Evolutionary conservation across 2,888 invertebrate species (phyloP), one percentile per base, ranked within the genome.

Genomic region (Agriopis aurantiaria): DNA sequence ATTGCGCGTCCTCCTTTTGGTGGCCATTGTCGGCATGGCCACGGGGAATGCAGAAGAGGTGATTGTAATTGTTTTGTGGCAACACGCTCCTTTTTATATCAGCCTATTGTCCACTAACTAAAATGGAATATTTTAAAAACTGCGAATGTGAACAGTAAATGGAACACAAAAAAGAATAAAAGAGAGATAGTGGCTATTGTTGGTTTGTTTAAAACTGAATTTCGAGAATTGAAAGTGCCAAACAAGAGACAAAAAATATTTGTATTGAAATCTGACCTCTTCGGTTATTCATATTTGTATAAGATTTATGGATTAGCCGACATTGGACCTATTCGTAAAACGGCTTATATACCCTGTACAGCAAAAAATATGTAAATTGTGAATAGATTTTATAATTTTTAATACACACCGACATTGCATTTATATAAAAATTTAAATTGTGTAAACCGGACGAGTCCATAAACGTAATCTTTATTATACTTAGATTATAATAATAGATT

Each of bases 51-150:
- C 72, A 41, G 68, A 68, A 23, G 88, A 88, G 86, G 89, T 89
- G 81, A 83, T 78, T 75, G 71, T 80, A 79, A 82, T 85, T 83
- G 81, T 83, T 83, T 83, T 80, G 78, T 81, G 76, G 70, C 58
- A 57, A 69, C 65, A 57, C 57, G 41, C 59, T 48, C 69, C 69
- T 75, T 72, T 76, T 75, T 75, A 73, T 70, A 55, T 66, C 66
- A 59, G 53, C 52, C 67, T 65, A 57, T 72, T 72, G 71, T 70
- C 57, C 59, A 23, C 9, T 45, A 60, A 62, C 58, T 46, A 23
- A 62, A 65, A 65, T 48, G 48, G 55, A 64, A 67, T 67, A 71
- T 67, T 67, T 60, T 58, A 66, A 69, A 59, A 62, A 49, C 58
- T 43, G 14, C 62, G 57, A 62, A 62, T 62, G 57, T 61, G 60